Evolutionary conservation across 2,113 vertebrate species (phyloP).

Genomic region (Agapornis roseicollis): DNA sequence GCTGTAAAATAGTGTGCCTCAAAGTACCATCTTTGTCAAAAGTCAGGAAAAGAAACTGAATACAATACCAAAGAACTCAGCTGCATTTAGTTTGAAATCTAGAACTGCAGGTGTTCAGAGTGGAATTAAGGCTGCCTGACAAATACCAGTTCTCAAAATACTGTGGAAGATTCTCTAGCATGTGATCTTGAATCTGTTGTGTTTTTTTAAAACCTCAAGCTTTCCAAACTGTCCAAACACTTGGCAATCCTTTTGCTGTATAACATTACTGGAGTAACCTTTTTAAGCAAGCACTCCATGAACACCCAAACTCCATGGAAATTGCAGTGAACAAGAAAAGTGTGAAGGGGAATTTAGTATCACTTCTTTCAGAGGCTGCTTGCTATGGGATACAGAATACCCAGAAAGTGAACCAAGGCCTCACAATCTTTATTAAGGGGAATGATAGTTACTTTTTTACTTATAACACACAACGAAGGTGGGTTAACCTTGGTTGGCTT

Average conservation of each 20-base stretch:
- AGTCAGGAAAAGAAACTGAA: not conserved
- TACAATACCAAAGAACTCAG: not conserved
- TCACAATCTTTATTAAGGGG: not conserved
- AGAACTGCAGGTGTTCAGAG: not conserved
- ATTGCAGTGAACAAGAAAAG: not conserved
- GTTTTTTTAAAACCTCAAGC: not conserved
- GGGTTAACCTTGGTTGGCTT: not conserved
- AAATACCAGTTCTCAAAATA: not conserved
- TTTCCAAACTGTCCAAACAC: not conserved
- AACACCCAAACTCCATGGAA: not conserved
- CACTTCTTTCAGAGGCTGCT: not conserved
- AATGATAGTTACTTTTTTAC: not conserved
- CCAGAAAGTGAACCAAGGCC: not conserved
- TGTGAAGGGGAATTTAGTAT: not conserved
- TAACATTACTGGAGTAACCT: not conserved
- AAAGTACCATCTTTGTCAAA: not conserved
- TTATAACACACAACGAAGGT: not conserved
- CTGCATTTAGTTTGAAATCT: not conserved
- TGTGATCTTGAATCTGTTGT: not conserved
- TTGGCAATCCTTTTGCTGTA: not conserved
- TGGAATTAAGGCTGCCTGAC: not conserved
- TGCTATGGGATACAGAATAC: not conserved
- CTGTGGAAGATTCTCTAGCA: not conserved
- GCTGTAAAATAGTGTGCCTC: not conserved
- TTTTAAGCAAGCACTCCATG: not conserved